phyloP scores from a whole-genome alignment of 2,113 vertebrate species.

The Hyla sarda region DNA sequence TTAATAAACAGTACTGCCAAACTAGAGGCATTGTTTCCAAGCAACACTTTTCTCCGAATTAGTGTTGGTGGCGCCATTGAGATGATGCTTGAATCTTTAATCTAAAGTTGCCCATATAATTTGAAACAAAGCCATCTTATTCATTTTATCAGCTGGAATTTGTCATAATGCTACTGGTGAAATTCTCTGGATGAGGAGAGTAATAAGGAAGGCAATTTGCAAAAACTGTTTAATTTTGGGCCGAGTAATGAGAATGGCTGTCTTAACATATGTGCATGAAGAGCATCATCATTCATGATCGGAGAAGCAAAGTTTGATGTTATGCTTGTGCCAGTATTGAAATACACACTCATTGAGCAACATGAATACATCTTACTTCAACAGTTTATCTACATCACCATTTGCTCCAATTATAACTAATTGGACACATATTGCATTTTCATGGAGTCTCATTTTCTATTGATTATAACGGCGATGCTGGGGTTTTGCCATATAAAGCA shows the following conservation, averaged over 20 bases:
- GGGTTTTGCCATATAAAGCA: constrained; percentile 67
- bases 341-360: background rate
- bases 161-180: background rate
- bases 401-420: constrained; percentile 76
- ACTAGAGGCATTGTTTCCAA: too few species aligned
- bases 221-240: constrained; percentile 49
- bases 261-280: constrained; percentile 52
- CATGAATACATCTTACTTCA: constrained; percentile 39
- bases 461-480: constrained; percentile 69
- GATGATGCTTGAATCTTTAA: too few species aligned
- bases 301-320: constrained; percentile 15
- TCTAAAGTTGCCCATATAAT: background rate
- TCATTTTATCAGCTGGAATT: background rate
- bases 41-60: too few species aligned
- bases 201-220: constrained; percentile 50
- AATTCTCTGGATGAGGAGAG: background rate
- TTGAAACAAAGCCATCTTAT: background rate
- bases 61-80: too few species aligned
- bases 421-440: constrained; percentile 71
- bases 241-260: constrained; percentile 44
- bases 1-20: too few species aligned
- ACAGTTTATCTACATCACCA: constrained; percentile 65
- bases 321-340: rapidly evolving
- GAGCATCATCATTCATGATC: constrained; percentile 58
- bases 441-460: constrained; percentile 74